A percentile compares a stretch with the other conserved stretches of the same genome.
These are phyloP conservation scores for Paramuricea clavata DNA, from an alignment of 92 coral and sea anemone species.

Conservation along the genomic window DNA sequence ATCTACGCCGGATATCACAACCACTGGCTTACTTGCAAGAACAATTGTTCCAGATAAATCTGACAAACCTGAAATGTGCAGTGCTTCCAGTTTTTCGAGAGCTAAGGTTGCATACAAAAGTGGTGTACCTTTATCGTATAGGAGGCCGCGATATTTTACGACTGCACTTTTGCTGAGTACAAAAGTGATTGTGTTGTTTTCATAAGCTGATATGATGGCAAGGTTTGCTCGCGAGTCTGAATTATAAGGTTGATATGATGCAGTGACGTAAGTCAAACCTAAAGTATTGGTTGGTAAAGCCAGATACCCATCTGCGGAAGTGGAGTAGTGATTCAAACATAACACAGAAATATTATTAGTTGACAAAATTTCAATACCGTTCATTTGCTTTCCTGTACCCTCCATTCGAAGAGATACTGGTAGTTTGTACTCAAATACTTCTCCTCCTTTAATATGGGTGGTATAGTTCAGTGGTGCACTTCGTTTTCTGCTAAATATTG, in stretches of 20 bases:
- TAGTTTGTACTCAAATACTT: background rate
- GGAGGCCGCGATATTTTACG: background rate
- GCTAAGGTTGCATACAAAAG: background rate
- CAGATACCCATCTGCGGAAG: background rate
- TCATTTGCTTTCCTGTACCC: background rate
- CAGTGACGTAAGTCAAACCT: background rate
- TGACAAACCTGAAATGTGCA: background rate
- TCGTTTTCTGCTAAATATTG: background rate
- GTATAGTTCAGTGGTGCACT: background rate
- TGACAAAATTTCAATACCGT: background rate
- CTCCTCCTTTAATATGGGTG: background rate
- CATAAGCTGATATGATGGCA: background rate
- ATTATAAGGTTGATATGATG: background rate
- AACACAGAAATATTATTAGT: background rate
- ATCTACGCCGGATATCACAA: background rate
- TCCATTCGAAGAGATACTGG: background rate
- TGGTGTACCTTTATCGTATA: background rate
- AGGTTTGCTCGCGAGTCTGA: background rate
- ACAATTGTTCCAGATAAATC: too few species aligned
- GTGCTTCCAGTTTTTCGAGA: background rate
- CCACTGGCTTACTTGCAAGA: background rate
- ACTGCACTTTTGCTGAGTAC: background rate
- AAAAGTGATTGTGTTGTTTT: background rate
- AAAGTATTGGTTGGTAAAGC: too few species aligned
- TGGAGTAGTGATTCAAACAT: background rate